Percentiles rank a stretch among this genome's conserved stretches.
These are phyloP conservation scores for Leptinotarsa rubiginosa DNA, from an alignment of 2,888 invertebrate species.

Conservation along the genomic window DNA sequence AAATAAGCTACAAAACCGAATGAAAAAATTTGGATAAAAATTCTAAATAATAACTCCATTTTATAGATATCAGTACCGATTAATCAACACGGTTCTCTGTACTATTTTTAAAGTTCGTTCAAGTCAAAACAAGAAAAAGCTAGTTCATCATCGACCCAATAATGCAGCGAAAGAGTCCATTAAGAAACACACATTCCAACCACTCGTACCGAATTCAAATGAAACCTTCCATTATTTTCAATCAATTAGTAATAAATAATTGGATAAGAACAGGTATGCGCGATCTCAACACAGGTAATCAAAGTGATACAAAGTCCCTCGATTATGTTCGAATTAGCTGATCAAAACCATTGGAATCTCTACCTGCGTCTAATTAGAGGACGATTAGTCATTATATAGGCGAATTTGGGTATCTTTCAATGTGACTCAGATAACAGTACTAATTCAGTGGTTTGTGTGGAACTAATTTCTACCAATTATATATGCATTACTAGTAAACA, in stretches of 20 bases:
- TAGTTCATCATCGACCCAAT: background rate
- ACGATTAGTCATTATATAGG: constrained; percentile 62
- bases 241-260: constrained; percentile 50
- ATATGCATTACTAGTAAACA: constrained; percentile 34
- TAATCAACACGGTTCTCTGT: background rate
- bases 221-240: constrained; percentile 30
- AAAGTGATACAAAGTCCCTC: constrained; percentile 39
- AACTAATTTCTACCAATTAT: constrained; percentile 44
- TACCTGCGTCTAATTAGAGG: constrained; percentile 63
- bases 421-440: constrained; percentile 57
- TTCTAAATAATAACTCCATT: too few species aligned
- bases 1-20: too few species aligned
- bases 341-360: constrained; percentile 61
- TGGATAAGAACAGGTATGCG: constrained; percentile 42
- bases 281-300: constrained; percentile 37
- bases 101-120: background rate
- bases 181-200: constrained; percentile 14
- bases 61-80: too few species aligned
- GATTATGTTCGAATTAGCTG: constrained; percentile 63
- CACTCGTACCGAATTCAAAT: constrained; percentile 21
- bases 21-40: too few species aligned
- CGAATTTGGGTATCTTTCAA: constrained; percentile 58
- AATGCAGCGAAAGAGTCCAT: constrained; percentile 3
- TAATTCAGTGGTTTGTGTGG: constrained; percentile 41
- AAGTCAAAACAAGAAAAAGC: constrained; percentile 4